phyloP scores from a whole-genome alignment of 2,888 invertebrate genomes.

The Cryptocephalus moraei region DNA sequence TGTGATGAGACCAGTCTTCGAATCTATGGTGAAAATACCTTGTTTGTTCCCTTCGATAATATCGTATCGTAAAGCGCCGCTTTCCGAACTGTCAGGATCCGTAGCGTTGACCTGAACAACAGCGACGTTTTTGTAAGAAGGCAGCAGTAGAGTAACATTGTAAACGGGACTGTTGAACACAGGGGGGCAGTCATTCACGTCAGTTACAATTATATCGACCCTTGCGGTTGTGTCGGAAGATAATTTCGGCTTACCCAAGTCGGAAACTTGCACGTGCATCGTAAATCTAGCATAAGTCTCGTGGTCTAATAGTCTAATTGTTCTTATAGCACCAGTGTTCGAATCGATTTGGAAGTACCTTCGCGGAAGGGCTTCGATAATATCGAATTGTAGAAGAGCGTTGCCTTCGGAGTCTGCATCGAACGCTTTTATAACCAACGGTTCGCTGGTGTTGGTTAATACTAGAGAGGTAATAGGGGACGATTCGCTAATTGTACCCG shows the following conservation, averaged over 20 bases:
- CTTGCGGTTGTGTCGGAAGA: slow-evolving; percentile 69
- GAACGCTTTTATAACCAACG: slow-evolving; percentile 72
- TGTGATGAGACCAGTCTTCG: slow-evolving; percentile 55
- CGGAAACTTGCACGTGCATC: slow-evolving; percentile 76
- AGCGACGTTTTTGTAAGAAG: slow-evolving; percentile 70
- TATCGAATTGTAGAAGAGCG: slow-evolving; percentile 74
- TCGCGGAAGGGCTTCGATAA: slow-evolving; percentile 68
- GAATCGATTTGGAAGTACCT: slow-evolving; percentile 62
- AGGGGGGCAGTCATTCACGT: slow-evolving; percentile 89
- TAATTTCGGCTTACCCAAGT: slow-evolving; percentile 73
- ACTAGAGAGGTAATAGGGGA: slow-evolving; percentile 64
- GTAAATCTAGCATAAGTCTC: slow-evolving; percentile 58
- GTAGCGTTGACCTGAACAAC: slow-evolving; percentile 59
- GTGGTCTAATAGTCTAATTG: slow-evolving; percentile 66
- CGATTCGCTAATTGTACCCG: slow-evolving; percentile 68
- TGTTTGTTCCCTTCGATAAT: slow-evolving; percentile 71
- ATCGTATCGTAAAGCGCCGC: slow-evolving; percentile 48
- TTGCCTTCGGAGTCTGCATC: slow-evolving; percentile 84
- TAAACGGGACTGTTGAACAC: slow-evolving; percentile 60
- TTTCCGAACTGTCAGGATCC: slow-evolving; percentile 58
- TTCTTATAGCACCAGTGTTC: slow-evolving; percentile 52
- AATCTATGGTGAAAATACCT: slow-evolving; percentile 60
- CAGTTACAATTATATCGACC: slow-evolving; percentile 66
- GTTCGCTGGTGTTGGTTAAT: slow-evolving; percentile 54
- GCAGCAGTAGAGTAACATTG: slow-evolving; percentile 67